Evolutionary conservation across 64 coral and sea anemone genomes (phyloP).

Genomic region (Orbicella faveolata): DNA sequence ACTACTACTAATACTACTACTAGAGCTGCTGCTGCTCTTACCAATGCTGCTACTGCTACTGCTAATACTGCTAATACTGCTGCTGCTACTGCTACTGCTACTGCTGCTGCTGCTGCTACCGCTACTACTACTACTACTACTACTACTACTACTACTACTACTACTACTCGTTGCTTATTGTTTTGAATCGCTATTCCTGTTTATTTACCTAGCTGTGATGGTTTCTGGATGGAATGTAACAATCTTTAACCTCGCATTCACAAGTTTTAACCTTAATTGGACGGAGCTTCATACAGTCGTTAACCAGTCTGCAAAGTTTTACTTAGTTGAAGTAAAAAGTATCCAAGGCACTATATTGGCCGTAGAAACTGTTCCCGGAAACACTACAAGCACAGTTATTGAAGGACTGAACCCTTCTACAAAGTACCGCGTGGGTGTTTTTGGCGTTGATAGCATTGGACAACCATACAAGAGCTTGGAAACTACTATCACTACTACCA

Average conservation of each 20-base stretch:
- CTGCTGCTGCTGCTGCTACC: too few species aligned
- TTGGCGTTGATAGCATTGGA: neutral
- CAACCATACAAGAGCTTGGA: conserved; percentile 3
- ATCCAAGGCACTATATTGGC: neutral
- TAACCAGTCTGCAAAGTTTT: neutral
- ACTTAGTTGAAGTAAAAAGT: neutral
- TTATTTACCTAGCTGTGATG: neutral
- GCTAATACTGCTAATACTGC: too few species aligned
- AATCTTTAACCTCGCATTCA: neutral
- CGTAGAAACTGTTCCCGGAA: neutral
- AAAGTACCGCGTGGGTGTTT: neutral
- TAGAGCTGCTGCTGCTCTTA: too few species aligned
- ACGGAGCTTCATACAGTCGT: neutral
- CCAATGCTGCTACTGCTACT: too few species aligned
- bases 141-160: too few species aligned
- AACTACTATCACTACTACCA: neutral
- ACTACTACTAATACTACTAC: neutral
- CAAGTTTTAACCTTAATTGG: neutral
- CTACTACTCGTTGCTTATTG: too few species aligned
- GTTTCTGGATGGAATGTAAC: neutral
- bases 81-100: too few species aligned
- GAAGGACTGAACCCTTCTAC: neutral
- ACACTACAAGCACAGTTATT: neutral
- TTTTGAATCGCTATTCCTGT: neutral
- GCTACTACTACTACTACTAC: too few species aligned